Conservation (phyloP, 2,888 invertebrate species). For the Trissoscelio sp. region DNA sequence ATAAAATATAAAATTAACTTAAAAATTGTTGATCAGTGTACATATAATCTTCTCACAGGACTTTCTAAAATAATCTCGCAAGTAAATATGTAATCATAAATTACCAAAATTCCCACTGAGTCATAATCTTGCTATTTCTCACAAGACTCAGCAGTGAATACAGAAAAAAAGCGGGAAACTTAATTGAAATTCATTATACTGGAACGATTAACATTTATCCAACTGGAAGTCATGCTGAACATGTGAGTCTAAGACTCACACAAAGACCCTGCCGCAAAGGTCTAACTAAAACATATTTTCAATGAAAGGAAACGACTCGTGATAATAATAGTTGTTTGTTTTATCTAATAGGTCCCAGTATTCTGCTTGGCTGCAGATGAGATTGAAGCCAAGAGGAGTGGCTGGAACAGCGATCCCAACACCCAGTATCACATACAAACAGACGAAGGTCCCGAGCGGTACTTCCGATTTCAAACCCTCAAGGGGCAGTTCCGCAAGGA, state of each 20-base stretch:
- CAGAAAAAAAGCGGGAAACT: neutral
- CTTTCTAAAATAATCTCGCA: neutral
- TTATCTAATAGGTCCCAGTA: conserved; percentile 76
- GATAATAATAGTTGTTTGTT: conserved; percentile 51
- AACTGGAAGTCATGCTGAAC: conserved; percentile 34
- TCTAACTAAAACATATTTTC: conserved; percentile 34
- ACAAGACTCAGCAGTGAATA: neutral
- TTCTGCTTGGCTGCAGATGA: conserved; percentile 79
- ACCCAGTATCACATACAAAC: conserved; percentile 96
- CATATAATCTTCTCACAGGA: no score
- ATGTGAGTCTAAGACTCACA: conserved; percentile 4
- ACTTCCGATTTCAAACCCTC: conserved; percentile 94
- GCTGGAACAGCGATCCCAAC: conserved; percentile 87
- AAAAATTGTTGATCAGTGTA: no score
- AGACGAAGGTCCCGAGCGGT: conserved; percentile 95
- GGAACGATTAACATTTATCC: conserved; percentile 55
- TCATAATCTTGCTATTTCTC: conserved; percentile 18
- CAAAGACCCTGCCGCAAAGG: conserved; percentile 12
- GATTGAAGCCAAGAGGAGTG: conserved; percentile 82
- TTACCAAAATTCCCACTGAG: conserved; percentile 29
- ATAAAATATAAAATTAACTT: no score
- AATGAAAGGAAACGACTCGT: conserved; percentile 34
- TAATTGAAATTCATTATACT: conserved; percentile 48
- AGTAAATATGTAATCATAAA: conserved; percentile 7
- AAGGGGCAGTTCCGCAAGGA: conserved; percentile 96